Base-by-base conservation (phyloP, 2,113 vertebrate species). In the Corythaixoides concolor region DNA sequence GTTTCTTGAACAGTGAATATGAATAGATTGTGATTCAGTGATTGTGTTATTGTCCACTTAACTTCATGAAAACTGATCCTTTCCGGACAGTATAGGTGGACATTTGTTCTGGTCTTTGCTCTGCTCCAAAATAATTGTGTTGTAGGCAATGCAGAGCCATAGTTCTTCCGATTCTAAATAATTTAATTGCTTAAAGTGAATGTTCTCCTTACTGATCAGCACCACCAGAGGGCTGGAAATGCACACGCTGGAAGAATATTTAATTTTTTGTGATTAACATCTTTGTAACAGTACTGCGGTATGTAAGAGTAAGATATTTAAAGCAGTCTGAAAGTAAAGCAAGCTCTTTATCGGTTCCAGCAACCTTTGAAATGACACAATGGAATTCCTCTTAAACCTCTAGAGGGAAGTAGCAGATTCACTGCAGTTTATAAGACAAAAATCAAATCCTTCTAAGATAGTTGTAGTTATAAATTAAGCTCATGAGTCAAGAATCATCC, bases 221-320 rank as follows among this genome's bases (percentile, higher is more conserved):
- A 60, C 95, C 95, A 93, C 39, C 90, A 94, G 95, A 63, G 88
- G 94, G 95, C 94, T 83, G 62, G 39, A 27, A 91, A 63, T 11
- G 12, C 37, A 43, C 37, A 15, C 0, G 1, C 11, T 41, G 43
- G 55, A 50, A 30, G n/a, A 77, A 49, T 20, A 3, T 60, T 80
- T 21, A 5, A 35, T 24, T 18, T 74, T 69, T 35, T 28, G 30
- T 32, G 52, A 20, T 45, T 55, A 86, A 28, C 8, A 1, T 79
- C 85, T 76, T 89, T 5, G 5, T 56, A 52, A 35, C 16, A 5
- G 20, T 35, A 17, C 14, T 21, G 26, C 37, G 8, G 15, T n/a
- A 8, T 14, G 26, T 28, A 17, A 52, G 35, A 76, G 35, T 9
- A 10, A 39, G 59, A 22, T 35, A 37, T 50, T 50, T 15, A 56